A percentile compares a stretch with the other conserved stretches of the same genome.
Conservation (phyloP, 2,888 invertebrate species). For the Punctoribates punctum region DNA sequence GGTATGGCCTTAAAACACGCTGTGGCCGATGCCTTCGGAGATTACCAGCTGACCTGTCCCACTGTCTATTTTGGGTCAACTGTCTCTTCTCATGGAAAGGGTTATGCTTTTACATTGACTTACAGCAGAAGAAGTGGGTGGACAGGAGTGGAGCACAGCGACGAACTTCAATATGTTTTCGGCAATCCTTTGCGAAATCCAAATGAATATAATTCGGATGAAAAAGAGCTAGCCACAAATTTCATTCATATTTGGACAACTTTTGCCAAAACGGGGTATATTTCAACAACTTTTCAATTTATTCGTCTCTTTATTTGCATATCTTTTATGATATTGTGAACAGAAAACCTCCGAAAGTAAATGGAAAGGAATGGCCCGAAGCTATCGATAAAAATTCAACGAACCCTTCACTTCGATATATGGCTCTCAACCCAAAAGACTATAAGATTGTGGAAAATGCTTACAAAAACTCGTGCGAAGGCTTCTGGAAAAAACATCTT, state of each 20-base stretch:
- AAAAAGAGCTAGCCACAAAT: neutral
- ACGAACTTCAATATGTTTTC: constrained; percentile 30
- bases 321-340: too few species aligned
- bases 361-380: constrained; percentile 22
- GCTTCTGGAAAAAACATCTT: constrained; percentile 33
- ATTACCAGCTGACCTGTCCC: constrained; percentile 39
- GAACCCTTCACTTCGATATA: constrained; percentile 28
- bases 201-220: neutral
- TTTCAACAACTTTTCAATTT: neutral
- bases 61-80: constrained; percentile 27
- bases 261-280: constrained; percentile 29
- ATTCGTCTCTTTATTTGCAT: neutral
- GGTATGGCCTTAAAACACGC: constrained; percentile 20
- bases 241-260: constrained; percentile 25
- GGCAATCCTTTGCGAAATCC: constrained; percentile 1
- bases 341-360: neutral
- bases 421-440: constrained; percentile 29
- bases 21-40: constrained; percentile 36
- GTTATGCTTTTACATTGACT: constrained; percentile 36
- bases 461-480: constrained; percentile 18
- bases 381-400: constrained; percentile 5
- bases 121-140: constrained; percentile 34
- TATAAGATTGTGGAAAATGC: constrained; percentile 36
- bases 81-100: constrained; percentile 18
- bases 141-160: constrained; percentile 38